Conservation (phyloP, 37 sponge, comb jelly and placozoan genomes). For the Aplysina aerophoba region DNA sequence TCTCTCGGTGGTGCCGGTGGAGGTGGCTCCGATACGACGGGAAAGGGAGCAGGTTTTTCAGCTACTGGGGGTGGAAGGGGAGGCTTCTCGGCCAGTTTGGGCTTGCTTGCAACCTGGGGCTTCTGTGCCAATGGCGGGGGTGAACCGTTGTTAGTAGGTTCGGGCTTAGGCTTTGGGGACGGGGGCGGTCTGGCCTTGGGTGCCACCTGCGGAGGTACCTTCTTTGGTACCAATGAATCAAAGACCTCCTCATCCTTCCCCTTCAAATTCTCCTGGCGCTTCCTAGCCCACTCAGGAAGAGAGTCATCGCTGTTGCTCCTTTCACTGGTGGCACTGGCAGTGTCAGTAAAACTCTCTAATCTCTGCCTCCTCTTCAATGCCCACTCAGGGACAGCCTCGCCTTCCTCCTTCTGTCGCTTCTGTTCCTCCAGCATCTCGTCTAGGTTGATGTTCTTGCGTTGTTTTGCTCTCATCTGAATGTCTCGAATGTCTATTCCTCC, state of each 20-base stretch:
- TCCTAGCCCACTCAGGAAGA: slow-evolving; percentile 19
- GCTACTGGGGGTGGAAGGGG: slow-evolving; percentile 18
- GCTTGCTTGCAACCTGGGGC: not conserved
- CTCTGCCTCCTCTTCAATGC: slow-evolving; percentile 30
- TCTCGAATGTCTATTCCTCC: slow-evolving; percentile 36
- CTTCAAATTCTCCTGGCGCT: not conserved
- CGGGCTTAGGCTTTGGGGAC: not conserved
- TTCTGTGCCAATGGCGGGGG: not conserved
- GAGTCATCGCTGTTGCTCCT: slow-evolving; percentile 12
- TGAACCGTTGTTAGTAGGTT: not conserved
- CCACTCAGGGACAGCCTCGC: slow-evolving; percentile 52
- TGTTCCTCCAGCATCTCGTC: slow-evolving; percentile 59
- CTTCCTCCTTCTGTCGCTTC: slow-evolving; percentile 20
- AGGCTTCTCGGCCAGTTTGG: not conserved
- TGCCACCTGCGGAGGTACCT: not conserved
- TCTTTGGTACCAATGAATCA: not conserved
- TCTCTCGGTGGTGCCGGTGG: not conserved
- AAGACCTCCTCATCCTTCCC: not conserved
- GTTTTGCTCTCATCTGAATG: slow-evolving; percentile 12
- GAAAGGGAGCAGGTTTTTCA: not conserved
- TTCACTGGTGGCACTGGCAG: not conserved
- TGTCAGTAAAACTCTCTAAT: not conserved
- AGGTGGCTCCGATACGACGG: not conserved
- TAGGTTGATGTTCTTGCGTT: slow-evolving; percentile 41
- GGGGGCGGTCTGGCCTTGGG: not conserved